A percentile compares a stretch with the other conserved stretches of the same genome.
Evolutionary conservation across 2,113 vertebrate genomes (phyloP).

Genomic region (Myrmecobius fasciatus): DNA sequence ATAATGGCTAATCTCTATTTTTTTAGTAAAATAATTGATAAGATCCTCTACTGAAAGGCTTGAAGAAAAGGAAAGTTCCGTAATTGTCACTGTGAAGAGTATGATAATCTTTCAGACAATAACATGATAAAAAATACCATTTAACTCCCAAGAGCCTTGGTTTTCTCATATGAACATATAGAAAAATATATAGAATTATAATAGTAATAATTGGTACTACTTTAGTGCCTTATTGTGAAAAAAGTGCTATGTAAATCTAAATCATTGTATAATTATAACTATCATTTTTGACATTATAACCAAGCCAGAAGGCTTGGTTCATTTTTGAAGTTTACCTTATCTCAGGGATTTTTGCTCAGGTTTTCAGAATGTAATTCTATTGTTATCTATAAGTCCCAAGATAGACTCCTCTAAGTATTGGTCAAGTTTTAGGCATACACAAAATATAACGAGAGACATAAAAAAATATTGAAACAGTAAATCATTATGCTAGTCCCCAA

Average conservation of each 20-base stretch:
- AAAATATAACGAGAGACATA: conserved; percentile 9
- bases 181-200: not conserved
- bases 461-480: conserved; percentile 18
- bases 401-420: conserved; percentile 38
- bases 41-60: not conserved
- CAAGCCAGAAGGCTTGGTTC: not conserved
- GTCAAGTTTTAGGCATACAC: conserved; percentile 22
- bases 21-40: not conserved
- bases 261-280: not conserved
- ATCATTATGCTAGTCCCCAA: conserved; percentile 30
- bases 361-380: not conserved
- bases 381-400: not conserved
- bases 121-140: not conserved
- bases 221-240: not conserved
- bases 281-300: not conserved
- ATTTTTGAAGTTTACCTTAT: not conserved
- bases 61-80: not conserved
- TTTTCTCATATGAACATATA: not conserved
- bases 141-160: not conserved
- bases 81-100: not conserved
- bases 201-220: not conserved
- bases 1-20: not conserved
- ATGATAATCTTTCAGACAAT: too few relatives aligned
- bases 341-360: conserved; percentile 4
- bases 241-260: not conserved